Evolutionary conservation across 2,888 invertebrate species (phyloP).

Genomic region (Exephanes ischioxanthus): DNA sequence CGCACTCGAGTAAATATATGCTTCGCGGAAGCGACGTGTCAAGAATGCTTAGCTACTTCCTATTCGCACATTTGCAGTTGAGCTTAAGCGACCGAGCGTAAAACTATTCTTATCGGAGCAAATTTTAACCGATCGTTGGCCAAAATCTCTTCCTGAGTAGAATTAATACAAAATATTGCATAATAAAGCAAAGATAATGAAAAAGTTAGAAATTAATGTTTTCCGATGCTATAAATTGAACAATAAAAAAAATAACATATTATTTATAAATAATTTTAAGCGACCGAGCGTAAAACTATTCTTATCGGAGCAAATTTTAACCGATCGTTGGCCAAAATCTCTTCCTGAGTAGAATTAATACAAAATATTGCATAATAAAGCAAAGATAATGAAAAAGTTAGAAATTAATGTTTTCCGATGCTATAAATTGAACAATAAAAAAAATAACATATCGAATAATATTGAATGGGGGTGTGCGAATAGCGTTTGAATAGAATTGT

Average conservation of each 20-base stretch:
- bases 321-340: neutral
- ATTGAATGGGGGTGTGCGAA: too few species aligned
- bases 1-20: constrained; percentile 43
- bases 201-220: constrained; percentile 56
- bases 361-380: neutral
- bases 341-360: neutral
- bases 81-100: neutral
- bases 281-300: constrained; percentile 6
- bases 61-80: constrained; percentile 26
- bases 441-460: too few species aligned
- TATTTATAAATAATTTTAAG: too few species aligned
- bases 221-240: too few species aligned
- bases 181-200: too few species aligned
- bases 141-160: neutral
- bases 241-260: too few species aligned
- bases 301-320: neutral
- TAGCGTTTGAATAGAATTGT: too few species aligned
- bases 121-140: neutral
- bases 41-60: constrained; percentile 71
- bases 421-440: too few species aligned
- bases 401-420: too few species aligned
- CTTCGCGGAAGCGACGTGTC: constrained; percentile 67
- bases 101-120: neutral
- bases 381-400: constrained; percentile 11
- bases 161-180: neutral